Evolutionary conservation across 2,888 invertebrate genomes (phyloP), one percentile per base, ranked within the genome.

Genomic region (Meliscaeva auricollis): DNA sequence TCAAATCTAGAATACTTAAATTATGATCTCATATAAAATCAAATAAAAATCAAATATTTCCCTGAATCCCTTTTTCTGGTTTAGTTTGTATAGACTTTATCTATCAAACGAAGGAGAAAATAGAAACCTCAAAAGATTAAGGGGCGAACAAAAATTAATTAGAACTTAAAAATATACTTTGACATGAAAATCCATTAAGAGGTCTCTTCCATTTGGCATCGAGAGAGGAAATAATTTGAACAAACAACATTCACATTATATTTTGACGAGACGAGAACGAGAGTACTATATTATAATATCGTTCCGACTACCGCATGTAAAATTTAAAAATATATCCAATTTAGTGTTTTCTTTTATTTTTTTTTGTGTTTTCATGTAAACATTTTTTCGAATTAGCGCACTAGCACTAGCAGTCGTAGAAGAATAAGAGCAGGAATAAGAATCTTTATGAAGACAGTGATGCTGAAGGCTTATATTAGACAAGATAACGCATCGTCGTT

Each of bases 1-100:
- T 69, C 38, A 7, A 38, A 38, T 38, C 54, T n/a, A 69, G 69
- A n/a, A 73, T 64, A 81, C 68, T 64, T 73, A 85, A 76, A 64
- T 77, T 85, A 77, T 85, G 85, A 85, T 81, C 81, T 85, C 85
- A 85, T 81, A 85, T 81, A 81, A 85, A 81, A 81, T 62, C 76
- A 68, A 80, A 80, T 72, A 76, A 76, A 66, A 70, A 50, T 66
- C 75, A 68, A 70, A 60, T 54, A 56, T 15, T 9, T 38, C 30
- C 20, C 26, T 22, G 41, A n/a, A n/a, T 35, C 58, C 30, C 68
- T 50, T 20, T 30, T 48, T 9, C 26, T 54, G 2, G 17, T 17
- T 48, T 46, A 6, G 8, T 20, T 48, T 48, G 8, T 1, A 48
- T 1, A 48, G 15, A 8, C 6, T 60, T 22, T n/a, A 35, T 3